Percentiles rank a stretch among this genome's conserved stretches.
phyloP scores from a whole-genome alignment of 2,888 invertebrate species.

The Bombylius major region DNA sequence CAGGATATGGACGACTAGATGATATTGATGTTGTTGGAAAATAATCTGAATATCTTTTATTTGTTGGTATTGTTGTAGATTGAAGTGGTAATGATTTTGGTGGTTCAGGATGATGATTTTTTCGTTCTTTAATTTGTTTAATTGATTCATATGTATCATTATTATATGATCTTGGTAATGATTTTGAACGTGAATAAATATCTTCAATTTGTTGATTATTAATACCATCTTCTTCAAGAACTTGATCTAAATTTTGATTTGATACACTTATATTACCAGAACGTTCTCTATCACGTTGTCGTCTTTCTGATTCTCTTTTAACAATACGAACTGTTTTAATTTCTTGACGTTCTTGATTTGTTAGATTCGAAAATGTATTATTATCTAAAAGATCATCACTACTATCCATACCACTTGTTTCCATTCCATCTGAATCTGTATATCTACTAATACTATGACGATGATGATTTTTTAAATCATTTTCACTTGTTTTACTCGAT shows the following conservation, averaged over 20 bases:
- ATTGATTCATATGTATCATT: constrained; percentile 14
- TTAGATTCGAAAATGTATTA: constrained; percentile 43
- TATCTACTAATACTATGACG: constrained; percentile 10
- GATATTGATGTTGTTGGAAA: constrained; percentile 13
- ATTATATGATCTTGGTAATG: constrained; percentile 39
- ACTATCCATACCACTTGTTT: constrained; percentile 33
- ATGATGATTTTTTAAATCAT: constrained; percentile 18
- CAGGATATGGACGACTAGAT: constrained; percentile 15
- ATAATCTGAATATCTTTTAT: constrained; percentile 19
- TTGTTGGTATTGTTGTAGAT: constrained; percentile 6
- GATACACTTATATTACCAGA: constrained; percentile 29
- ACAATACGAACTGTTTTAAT: constrained; percentile 89
- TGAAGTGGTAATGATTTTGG: background rate
- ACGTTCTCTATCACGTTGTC: constrained; percentile 69
- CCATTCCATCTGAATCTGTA: constrained; percentile 28
- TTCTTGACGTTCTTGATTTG: constrained; percentile 69
- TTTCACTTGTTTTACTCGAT: constrained; percentile 26
- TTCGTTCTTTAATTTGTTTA: constrained; percentile 1
- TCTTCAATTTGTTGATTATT: constrained; percentile 10
- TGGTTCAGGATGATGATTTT: background rate
- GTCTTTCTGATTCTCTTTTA: constrained; percentile 77
- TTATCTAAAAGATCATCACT: constrained; percentile 34
- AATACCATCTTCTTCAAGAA: constrained; percentile 31
- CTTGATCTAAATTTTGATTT: constrained; percentile 35
- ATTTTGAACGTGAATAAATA: constrained; percentile 39